Base-by-base conservation (phyloP, 1,140 invertebrate genomes). In the Zaprionus ghesquierei region DNA sequence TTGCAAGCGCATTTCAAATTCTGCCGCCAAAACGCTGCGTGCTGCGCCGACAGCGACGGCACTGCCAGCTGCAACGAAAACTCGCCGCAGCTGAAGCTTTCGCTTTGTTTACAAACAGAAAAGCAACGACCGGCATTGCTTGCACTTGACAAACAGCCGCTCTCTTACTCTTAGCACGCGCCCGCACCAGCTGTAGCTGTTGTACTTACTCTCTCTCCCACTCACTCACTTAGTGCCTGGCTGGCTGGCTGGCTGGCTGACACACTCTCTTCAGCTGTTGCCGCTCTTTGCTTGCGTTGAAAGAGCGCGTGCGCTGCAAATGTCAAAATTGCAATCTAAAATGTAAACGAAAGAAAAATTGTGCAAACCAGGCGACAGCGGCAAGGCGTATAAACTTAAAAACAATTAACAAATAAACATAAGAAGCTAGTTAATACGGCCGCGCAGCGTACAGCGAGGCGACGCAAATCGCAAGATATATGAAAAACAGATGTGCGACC, bases 281-380 rank as follows among this genome's bases (percentile, higher is more conserved):
- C 22, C 29, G 9, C 38, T 59, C 29, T 59, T 25, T 9, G 22
- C 3, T 25, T 29, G 27, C 27, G 27, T 41, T 38, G 35, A 20
- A 25, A 70, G 41, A 51, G 59, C 82, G 82, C 82, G 23, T 74
- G 84, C 82, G 84, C 84, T 50, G 31, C 69, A 89, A 89, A 73
- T 65, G 82, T 87, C 82, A 87, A 86, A 87, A 82, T 74, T 87
- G 82, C 84, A 87, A 60, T 72, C 68, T 65, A 82, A 73, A 86
- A 81, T 86, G 75, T 87, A 76, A 86, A 79, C 82, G 82, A 86
- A 81, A 63, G 79, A 74, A 73, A 87, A 82, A 62, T 81, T 76
- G 64, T 73, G 69, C 72, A 81, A 79, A 63, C 56, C 60, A 41
- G 35, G 5, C 35, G 35, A 12, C 31, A 55, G 65, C 35, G 33